Evolutionary conservation across 1,140 invertebrate species (phyloP).

Genomic region (Cotesia vestalis): DNA sequence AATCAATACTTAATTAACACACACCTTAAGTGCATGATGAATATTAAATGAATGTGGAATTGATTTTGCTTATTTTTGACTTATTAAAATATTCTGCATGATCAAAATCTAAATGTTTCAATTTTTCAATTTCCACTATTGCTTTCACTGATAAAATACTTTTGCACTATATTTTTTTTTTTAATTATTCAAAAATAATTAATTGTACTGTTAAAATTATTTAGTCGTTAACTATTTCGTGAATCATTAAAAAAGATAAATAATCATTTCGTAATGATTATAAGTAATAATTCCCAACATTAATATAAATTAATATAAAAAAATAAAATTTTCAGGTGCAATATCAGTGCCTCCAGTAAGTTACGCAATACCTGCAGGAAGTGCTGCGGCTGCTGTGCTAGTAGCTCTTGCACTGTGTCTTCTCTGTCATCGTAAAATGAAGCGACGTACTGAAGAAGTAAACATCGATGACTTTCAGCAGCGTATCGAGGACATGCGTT

Average conservation of each 20-base stretch:
- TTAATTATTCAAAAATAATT: too few relatives aligned
- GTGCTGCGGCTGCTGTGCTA: constrained; percentile 51
- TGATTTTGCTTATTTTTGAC: constrained; percentile 38
- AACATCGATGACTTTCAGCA: constrained; percentile 56
- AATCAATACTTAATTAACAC: too few relatives aligned
- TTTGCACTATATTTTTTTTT: too few relatives aligned
- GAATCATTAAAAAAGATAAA: too few relatives aligned
- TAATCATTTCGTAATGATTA: neutral
- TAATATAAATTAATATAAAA: neutral
- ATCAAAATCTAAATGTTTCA: constrained; percentile 22
- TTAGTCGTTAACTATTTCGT: too few relatives aligned
- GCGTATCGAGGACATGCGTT: constrained; percentile 55
- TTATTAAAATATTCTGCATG: constrained; percentile 37
- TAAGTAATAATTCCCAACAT: constrained; percentile 2
- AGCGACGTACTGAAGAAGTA: constrained; percentile 48
- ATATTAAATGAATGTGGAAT: constrained; percentile 39
- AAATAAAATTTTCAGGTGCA: constrained; percentile 55
- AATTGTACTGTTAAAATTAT: too few relatives aligned
- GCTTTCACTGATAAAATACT: too few relatives aligned
- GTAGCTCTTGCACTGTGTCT: constrained; percentile 55
- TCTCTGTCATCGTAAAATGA: constrained; percentile 57
- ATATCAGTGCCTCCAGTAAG: constrained; percentile 59
- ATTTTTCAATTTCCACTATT: neutral
- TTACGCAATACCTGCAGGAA: constrained; percentile 57
- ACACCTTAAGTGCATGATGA: constrained; percentile 46